These are phyloP conservation scores for Hirudinaria manillensis DNA, from an alignment of 2,888 invertebrate species.

Conservation along the genomic window DNA sequence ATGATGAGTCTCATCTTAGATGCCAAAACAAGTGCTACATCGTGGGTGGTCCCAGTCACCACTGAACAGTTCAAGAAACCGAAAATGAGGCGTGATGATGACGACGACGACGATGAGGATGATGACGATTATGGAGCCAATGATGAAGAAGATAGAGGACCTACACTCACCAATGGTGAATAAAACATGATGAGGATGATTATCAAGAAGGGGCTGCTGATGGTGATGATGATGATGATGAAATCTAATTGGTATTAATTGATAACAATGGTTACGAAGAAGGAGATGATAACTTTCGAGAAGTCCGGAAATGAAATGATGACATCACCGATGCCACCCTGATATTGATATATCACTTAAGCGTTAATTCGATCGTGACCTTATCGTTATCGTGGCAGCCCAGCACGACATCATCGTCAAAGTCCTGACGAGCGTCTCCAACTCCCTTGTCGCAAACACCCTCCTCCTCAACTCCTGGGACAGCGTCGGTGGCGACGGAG, in stretches of 20 bases:
- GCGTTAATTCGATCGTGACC: too few species aligned
- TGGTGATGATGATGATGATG: neutral
- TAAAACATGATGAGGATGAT: neutral
- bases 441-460: constrained; percentile 55
- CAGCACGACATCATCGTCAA: constrained; percentile 23
- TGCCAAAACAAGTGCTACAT: constrained; percentile 30
- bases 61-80: neutral
- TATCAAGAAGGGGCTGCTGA: neutral
- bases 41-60: constrained; percentile 29
- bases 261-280: neutral
- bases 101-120: neutral
- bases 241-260: too few species aligned
- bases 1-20: constrained; percentile 22
- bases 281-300: neutral
- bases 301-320: too few species aligned
- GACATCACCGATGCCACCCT: too few species aligned
- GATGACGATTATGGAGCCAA: neutral
- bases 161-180: too few species aligned
- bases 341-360: too few species aligned
- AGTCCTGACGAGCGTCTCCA: constrained; percentile 44
- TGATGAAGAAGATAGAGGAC: neutral
- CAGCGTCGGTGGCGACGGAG: constrained; percentile 68
- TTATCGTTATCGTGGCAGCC: neutral
- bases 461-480: constrained; percentile 61
- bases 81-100: neutral